Evolutionary conservation across 1,140 invertebrate species (phyloP).

Genomic region (Megathymus violae): DNA sequence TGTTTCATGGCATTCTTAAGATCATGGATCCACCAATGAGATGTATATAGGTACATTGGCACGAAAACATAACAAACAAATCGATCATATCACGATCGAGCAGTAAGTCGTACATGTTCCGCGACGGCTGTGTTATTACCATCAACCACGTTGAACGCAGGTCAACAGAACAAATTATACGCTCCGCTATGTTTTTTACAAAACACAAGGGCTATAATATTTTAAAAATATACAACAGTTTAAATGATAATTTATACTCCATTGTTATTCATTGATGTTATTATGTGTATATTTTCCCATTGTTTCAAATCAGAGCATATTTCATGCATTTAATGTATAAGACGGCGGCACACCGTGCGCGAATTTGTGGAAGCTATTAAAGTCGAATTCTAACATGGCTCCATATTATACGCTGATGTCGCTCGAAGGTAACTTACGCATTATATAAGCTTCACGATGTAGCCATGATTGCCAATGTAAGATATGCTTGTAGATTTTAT

Average conservation of each 20-base stretch:
- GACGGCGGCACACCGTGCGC: constrained; percentile 47
- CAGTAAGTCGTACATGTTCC: too few relatives aligned
- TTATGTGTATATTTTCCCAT: constrained; percentile 84
- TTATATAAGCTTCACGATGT: constrained; percentile 7
- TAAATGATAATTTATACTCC: constrained; percentile 83
- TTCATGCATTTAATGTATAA: constrained; percentile 81
- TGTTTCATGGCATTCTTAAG: too few relatives aligned
- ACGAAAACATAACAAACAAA: too few relatives aligned
- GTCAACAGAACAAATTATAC: constrained; percentile 63
- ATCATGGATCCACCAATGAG: too few relatives aligned
- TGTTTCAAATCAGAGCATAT: constrained; percentile 84
- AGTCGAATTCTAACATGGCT: too few relatives aligned
- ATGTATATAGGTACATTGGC: too few relatives aligned
- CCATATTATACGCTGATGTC: constrained; percentile 4
- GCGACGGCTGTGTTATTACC: constrained; percentile 13
- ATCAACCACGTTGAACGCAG: constrained; percentile 19
- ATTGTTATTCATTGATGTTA: constrained; percentile 84
- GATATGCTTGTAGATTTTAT: constrained; percentile 44
- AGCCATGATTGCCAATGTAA: constrained; percentile 14
- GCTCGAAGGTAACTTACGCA: constrained; percentile 12
- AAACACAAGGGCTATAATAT: constrained; percentile 77
- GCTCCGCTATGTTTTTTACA: constrained; percentile 62
- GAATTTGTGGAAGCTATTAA: constrained; percentile 9
- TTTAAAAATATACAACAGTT: constrained; percentile 83
- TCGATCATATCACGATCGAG: too few relatives aligned